Percentiles rank a stretch among this genome's conserved stretches.
Evolutionary conservation across 92 coral and sea anemone genomes (phyloP).

Genomic region (Anthopleura xanthogrammica): DNA sequence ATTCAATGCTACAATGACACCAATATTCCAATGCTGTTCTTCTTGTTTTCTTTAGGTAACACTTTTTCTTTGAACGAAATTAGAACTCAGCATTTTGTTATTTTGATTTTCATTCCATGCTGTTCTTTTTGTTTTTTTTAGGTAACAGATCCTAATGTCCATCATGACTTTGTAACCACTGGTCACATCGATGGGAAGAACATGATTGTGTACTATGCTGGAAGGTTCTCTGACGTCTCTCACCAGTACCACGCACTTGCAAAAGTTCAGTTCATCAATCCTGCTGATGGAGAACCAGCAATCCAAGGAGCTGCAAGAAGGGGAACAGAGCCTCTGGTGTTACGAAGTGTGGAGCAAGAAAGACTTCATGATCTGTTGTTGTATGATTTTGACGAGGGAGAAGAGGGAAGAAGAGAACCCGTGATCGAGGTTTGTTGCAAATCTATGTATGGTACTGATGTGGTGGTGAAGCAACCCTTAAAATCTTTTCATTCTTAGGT

Average conservation of each 20-base stretch:
- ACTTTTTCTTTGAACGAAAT: neutral
- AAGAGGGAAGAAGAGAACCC: conserved; percentile 20
- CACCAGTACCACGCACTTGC: conserved; percentile 53
- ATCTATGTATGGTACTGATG: too few relatives aligned
- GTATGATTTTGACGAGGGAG: conserved; percentile 35
- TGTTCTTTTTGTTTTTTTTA: neutral
- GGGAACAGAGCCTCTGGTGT: conserved; percentile 32
- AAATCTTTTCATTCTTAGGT: conserved; percentile 22
- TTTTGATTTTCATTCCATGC: neutral
- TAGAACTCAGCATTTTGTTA: neutral
- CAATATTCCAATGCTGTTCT: neutral
- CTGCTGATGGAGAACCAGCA: conserved; percentile 8
- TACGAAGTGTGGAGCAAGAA: conserved; percentile 18
- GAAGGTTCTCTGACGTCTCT: conserved; percentile 38
- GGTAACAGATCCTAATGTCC: conserved; percentile 50
- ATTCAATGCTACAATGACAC: too few relatives aligned
- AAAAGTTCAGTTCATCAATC: conserved; percentile 32
- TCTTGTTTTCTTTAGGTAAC: conserved; percentile 15
- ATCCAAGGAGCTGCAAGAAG: conserved; percentile 10
- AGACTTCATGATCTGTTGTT: conserved; percentile 53
- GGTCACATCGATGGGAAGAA: conserved; percentile 34
- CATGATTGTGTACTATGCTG: conserved; percentile 49
- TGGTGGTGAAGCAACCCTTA: too few relatives aligned
- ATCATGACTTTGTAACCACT: conserved; percentile 50
- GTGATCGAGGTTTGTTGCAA: conserved; percentile 18